Evolutionary conservation across 2,888 invertebrate genomes (phyloP).

Genomic region (Stenurella melanura): DNA sequence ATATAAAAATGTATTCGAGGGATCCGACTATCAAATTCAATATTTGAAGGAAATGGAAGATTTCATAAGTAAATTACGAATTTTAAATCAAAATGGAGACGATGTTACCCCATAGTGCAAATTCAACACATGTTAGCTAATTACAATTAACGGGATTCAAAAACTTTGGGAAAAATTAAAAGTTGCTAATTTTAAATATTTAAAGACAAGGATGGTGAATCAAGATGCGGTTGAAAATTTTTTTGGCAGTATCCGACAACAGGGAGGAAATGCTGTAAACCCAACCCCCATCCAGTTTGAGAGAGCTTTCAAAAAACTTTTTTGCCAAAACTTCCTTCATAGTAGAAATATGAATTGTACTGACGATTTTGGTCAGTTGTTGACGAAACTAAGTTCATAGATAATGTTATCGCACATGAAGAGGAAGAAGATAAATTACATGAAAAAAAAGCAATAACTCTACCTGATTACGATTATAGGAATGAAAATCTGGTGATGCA

Average conservation of each 20-base stretch:
- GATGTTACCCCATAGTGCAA: conserved; percentile 49
- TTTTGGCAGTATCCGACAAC: conserved; percentile 45
- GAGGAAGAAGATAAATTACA: too few species aligned
- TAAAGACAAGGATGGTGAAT: too few species aligned
- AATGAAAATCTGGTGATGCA: not conserved
- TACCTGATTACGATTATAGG: conserved; percentile 17
- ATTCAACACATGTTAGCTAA: too few species aligned
- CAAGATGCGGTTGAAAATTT: conserved; percentile 51
- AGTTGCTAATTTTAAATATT: conserved; percentile 32
- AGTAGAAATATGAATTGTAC: too few species aligned
- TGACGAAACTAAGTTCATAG: conserved; percentile 7
- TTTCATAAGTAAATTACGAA: conserved; percentile 43
- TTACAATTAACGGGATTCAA: conserved; percentile 47
- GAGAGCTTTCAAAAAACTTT: conserved; percentile 50
- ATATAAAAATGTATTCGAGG: too few species aligned
- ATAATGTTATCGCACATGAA: not conserved
- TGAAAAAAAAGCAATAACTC: conserved; percentile 18
- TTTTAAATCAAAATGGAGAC: too few species aligned
- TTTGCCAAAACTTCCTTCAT: conserved; percentile 48
- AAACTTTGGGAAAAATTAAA: conserved; percentile 47
- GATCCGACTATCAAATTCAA: too few species aligned
- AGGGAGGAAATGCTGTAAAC: too few species aligned
- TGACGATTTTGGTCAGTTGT: conserved; percentile 40
- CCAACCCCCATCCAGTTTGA: too few species aligned
- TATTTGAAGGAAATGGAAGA: conserved; percentile 46